Evolutionary conservation across 2,113 vertebrate genomes (phyloP), one percentile per base, ranked within the genome.

Genomic region (Terrapene triunguis): DNA sequence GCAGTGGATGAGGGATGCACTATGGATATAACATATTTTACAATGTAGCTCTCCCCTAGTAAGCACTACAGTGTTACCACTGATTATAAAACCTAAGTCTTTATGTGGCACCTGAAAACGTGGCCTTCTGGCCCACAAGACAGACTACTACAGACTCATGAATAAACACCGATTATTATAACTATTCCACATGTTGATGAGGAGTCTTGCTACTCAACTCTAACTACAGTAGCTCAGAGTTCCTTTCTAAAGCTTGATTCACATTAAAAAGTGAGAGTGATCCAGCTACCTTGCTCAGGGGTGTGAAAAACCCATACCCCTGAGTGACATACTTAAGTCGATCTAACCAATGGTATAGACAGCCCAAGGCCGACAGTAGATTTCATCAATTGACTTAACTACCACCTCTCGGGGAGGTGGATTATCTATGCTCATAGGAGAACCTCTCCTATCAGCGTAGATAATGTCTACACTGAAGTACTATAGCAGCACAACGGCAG

Each of bases 141-240:
- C 92, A 53, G n/a, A 92, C 85, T 81, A 82, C 80, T 94, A 79
- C 69, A 85, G 89, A 42, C 21, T 90, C 44, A 90, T 55, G 80
- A 89, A 53, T 25, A 57, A 22, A 78, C 16, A 27, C 1, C 87
- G 5, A 10, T 54, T 80, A 42, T 82, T 53, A 92, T 0, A 1
- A n/a, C 69, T 83, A 44, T n/a, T 90, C 22, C n/a, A 38, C 38
- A 94, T 84, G 72, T 13, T 65, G 55, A 12, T 92, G 57, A 79
- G 87, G 1, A 84, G 35, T 13, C 44, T 87, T 93, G 81, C 2
- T 6, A 19, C 16, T 80, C 59, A 80, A 24, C 27, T 81, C 38
- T 89, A 10, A 19, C 12, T 83, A 3, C 54, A 54, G 48, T 50
- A 82, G 10, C 78, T 82, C 38, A 84, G 65, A n/a, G 12, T 76